Conservation (phyloP, 2,113 vertebrate genomes). For the Corydoras maculifer region DNA sequence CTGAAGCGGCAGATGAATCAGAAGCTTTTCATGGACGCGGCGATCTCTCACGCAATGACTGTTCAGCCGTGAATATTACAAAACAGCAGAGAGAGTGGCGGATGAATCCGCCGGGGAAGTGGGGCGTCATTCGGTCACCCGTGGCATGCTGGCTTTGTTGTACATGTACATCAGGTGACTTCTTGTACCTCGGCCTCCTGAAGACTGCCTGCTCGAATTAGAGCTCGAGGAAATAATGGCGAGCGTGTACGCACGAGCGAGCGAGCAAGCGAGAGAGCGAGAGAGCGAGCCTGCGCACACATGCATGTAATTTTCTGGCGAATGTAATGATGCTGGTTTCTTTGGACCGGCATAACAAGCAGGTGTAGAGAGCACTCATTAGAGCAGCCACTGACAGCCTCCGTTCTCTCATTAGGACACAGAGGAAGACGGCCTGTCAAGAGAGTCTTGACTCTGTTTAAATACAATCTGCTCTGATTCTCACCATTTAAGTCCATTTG, state of each 20-base stretch:
- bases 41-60: too few relatives aligned
- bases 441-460: conserved; percentile 28
- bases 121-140: background rate
- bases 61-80: background rate
- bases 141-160: background rate
- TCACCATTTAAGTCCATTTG: conserved; percentile 1
- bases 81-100: background rate
- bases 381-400: conserved; percentile 15
- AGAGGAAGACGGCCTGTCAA: conserved; percentile 31
- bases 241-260: background rate
- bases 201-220: conserved; percentile 19
- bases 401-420: conserved; percentile 30
- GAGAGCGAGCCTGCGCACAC: background rate
- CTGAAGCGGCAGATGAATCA: too few relatives aligned
- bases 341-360: conserved; percentile 25
- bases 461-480: conserved; percentile 25
- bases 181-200: background rate
- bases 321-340: conserved; percentile 5
- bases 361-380: conserved; percentile 21
- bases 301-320: background rate
- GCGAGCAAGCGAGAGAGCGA: background rate
- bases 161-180: conserved; percentile 6
- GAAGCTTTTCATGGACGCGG: too few relatives aligned
- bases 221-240: conserved; percentile 11
- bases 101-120: background rate